These are phyloP conservation scores for Istiophorus platypterus DNA, from an alignment of 2,113 vertebrate genomes.

Conservation along the genomic window DNA sequence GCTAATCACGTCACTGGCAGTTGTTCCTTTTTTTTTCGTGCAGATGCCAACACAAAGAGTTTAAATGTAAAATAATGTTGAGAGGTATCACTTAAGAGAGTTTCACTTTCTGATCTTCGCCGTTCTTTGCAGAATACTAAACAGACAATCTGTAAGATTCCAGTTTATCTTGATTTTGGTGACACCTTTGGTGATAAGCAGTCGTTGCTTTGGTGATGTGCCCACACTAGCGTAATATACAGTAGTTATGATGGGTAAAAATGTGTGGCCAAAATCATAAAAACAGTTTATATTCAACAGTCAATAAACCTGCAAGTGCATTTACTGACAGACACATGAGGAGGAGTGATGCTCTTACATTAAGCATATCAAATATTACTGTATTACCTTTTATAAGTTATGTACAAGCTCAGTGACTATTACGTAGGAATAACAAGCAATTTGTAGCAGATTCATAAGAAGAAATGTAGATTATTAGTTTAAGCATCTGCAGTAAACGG, in stretches of 20 bases:
- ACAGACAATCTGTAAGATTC: background rate
- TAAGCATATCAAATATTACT: background rate
- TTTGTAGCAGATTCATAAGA: background rate
- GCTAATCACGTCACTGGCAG: constrained; percentile 88
- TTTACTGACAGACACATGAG: constrained; percentile 6
- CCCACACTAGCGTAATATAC: background rate
- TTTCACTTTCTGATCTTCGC: constrained; percentile 68
- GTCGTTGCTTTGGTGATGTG: constrained; percentile 9
- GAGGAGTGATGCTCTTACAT: background rate
- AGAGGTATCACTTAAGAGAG: constrained; percentile 85
- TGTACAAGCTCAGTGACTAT: background rate
- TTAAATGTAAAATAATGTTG: constrained; percentile 89
- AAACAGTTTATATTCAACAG: background rate
- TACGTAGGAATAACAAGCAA: background rate
- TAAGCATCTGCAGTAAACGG: background rate
- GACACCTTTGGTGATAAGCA: constrained; percentile 11
- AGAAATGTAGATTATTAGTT: background rate
- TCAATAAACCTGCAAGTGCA: background rate
- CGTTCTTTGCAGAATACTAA: background rate
- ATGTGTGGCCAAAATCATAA: background rate
- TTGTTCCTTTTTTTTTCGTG: constrained; percentile 83
- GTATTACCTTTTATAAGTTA: background rate
- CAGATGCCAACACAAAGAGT: constrained; percentile 82
- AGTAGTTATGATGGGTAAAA: background rate
- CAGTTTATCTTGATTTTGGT: background rate